These are phyloP conservation scores for Camponotus vicinus DNA, from an alignment of 1,140 invertebrate genomes.

Conservation along the genomic window DNA sequence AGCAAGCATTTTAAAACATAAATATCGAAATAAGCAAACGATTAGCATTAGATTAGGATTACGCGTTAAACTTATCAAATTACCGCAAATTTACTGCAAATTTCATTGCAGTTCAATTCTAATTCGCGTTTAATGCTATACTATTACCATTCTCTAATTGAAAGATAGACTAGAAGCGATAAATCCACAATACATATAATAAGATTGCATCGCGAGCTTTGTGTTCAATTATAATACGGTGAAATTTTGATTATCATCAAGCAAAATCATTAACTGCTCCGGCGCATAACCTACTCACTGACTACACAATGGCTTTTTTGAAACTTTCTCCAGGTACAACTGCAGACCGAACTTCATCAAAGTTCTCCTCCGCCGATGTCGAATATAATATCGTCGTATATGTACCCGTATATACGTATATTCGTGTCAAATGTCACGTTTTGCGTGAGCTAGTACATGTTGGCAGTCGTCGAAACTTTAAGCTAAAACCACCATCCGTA, in stretches of 20 bases:
- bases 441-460: background rate
- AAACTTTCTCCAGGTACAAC: conserved; percentile 43
- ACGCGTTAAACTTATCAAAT: background rate
- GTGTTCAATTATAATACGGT: conserved; percentile 39
- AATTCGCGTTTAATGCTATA: background rate
- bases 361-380: conserved; percentile 53
- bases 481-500: conserved; percentile 47
- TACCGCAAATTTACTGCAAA: background rate
- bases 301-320: conserved; percentile 54
- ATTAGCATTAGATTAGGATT: background rate
- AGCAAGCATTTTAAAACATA: background rate
- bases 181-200: conserved; percentile 37
- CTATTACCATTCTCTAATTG: background rate
- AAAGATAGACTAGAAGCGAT: conserved; percentile 27
- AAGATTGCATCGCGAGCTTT: conserved; percentile 28
- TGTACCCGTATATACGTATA: background rate
- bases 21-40: background rate
- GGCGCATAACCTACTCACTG: conserved; percentile 40
- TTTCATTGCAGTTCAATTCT: background rate
- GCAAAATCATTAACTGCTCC: conserved; percentile 47
- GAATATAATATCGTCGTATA: conserved; percentile 41
- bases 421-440: conserved; percentile 25
- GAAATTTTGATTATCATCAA: conserved; percentile 49
- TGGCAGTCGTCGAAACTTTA: conserved; percentile 36
- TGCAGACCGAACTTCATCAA: conserved; percentile 53